These are phyloP conservation scores for Cosmorhoe ocellata DNA, from an alignment of 2,888 invertebrate species.

Conservation along the genomic window DNA sequence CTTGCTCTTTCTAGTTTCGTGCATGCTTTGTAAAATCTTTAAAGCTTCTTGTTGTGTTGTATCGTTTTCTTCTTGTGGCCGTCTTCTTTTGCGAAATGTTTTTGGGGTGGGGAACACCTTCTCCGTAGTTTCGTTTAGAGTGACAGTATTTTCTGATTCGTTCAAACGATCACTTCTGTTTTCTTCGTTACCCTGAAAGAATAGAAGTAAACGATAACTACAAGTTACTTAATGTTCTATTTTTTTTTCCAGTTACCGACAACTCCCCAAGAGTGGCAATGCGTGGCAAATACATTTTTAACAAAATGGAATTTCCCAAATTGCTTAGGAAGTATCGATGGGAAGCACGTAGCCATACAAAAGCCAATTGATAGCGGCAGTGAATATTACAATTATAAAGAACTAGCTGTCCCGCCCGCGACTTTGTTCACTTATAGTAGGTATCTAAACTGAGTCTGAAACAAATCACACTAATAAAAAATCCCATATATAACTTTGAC, in stretches of 20 bases:
- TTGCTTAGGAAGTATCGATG: conserved; percentile 24
- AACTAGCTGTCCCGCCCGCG: no score
- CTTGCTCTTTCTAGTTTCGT: conserved; percentile 30
- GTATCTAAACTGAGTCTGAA: no score
- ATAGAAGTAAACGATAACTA: conserved; percentile 31
- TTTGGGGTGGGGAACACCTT: conserved; percentile 30
- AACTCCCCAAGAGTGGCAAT: no score
- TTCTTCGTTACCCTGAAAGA: conserved; percentile 32
- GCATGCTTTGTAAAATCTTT: conserved; percentile 32
- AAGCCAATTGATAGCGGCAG: neutral
- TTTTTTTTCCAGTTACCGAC: conserved; percentile 24
- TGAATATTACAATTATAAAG: neutral
- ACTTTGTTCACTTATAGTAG: no score
- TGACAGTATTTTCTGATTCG: conserved; percentile 29
- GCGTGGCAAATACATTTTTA: no score
- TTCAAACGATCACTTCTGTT: conserved; percentile 22
- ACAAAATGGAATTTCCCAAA: conserved; percentile 15
- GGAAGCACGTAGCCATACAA: conserved; percentile 20
- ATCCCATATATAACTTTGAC: no score
- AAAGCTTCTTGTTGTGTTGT: conserved; percentile 36
- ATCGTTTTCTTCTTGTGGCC: conserved; percentile 29
- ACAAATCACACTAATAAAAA: no score
- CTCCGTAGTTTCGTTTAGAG: conserved; percentile 22
- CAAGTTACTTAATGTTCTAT: conserved; percentile 3
- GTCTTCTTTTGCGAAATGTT: conserved; percentile 32